phyloP scores from a whole-genome alignment of 2,888 invertebrate species.

The Tinea semifulvella region DNA sequence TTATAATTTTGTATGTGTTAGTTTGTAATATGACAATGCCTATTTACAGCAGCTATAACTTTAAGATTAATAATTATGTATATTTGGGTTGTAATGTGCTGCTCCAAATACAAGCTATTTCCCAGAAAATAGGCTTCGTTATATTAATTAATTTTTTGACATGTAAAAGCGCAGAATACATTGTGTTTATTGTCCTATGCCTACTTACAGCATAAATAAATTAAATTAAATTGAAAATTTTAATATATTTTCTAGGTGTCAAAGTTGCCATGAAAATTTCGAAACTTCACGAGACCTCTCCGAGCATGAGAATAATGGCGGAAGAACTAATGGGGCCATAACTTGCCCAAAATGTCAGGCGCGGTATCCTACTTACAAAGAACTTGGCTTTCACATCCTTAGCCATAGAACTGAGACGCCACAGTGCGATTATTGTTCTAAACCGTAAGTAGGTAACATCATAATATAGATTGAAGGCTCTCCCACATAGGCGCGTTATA shows the following conservation, averaged over 20 bases:
- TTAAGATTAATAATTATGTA: background rate
- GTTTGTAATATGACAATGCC: too few species aligned
- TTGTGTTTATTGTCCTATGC: too few species aligned
- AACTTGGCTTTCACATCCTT: constrained; percentile 46
- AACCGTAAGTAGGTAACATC: constrained; percentile 52
- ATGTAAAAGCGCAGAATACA: too few species aligned
- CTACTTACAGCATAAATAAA: too few species aligned
- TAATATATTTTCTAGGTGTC: constrained; percentile 34
- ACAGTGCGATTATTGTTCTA: constrained; percentile 57
- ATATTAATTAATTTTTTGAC: too few species aligned
- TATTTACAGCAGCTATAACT: too few species aligned
- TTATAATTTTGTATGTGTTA: too few species aligned
- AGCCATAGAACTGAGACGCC: constrained; percentile 43
- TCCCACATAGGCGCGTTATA: too few species aligned
- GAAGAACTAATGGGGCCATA: constrained; percentile 51
- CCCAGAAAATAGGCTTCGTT: too few species aligned
- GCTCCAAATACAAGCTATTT: too few species aligned
- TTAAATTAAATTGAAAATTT: background rate
- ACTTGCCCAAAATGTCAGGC: constrained; percentile 49
- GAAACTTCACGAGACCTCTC: constrained; percentile 50
- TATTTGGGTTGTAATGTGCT: too few species aligned
- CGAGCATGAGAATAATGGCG: constrained; percentile 54
- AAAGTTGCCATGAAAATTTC: constrained; percentile 54
- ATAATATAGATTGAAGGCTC: too few species aligned
- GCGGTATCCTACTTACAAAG: constrained; percentile 51